Base-by-base conservation (phyloP, 1,140 invertebrate genomes). In the Calliphora vicina region DNA sequence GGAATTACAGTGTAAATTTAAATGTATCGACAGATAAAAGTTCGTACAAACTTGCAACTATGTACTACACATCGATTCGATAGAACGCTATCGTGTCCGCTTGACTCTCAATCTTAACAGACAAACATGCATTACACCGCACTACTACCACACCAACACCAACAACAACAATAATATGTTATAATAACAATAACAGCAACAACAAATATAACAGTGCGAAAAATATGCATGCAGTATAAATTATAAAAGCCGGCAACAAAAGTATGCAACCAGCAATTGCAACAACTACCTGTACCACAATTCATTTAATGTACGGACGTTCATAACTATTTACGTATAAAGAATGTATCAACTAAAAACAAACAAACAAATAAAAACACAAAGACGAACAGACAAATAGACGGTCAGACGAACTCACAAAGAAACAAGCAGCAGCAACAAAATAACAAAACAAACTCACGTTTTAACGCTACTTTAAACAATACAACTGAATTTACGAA, bases 401-500 rank as follows among this genome's bases (percentile, higher is more conserved):
- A 35, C 29, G 29, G 29, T 35, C 29, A 35, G 29, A 35, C 29
- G 8, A 35, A 35, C 29, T 35, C 8, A 35, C 29, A 35, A 35
- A 35, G 29, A 35, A 35, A 35, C 29, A 35, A 8, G 29, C 29
- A 35, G 29, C 2, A 35, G 29, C 29, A 35, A 35, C 29, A 35
- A 35, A 2, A 35, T 4, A 2, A 35, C 20, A 72, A 67, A 67
- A 23, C 61, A n/a, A n/a, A n/a, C 23, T 26, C 23, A 72, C n/a
- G 25, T 74, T 74, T 74, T 74, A 26, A 74, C 72, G 72, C 72
- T 74, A 29, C 27, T 29, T 74, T 74, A 74, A n/a, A 74, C 26
- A 35, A 8, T 35, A 35, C 29, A 74, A 74, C 72, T 26, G 72
- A 74, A 15, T 29, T n/a, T 17, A 6, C 13, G 9, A 25, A 72